phyloP scores from a whole-genome alignment of 2,113 vertebrate species.

The Caranx melampygus region DNA sequence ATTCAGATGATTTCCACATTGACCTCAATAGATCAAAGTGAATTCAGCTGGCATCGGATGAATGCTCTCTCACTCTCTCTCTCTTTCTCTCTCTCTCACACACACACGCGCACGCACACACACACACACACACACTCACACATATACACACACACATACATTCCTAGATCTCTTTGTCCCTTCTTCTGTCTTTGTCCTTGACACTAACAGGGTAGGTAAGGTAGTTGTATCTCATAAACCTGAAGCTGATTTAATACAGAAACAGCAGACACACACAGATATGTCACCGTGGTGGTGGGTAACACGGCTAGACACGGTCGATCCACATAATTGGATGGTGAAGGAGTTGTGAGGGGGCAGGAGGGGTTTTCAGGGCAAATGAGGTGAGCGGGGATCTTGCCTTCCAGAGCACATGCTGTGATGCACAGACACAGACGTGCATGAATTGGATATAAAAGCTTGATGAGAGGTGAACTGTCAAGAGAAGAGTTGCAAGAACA shows the following conservation, averaged over 20 bases:
- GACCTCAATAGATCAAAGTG: conserved; percentile 84
- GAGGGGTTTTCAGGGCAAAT: conserved; percentile 24
- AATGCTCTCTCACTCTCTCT: conserved; percentile 31
- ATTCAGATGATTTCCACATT: conserved; percentile 69
- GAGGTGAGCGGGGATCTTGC: conserved; percentile 41
- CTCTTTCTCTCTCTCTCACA: conserved; percentile 19
- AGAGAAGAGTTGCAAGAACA: background rate
- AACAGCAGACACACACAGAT: background rate
- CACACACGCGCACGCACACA: background rate
- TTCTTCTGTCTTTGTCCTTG: conserved; percentile 11
- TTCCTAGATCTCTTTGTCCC: conserved; percentile 39
- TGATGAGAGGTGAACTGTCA: background rate
- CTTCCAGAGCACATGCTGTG: conserved; percentile 44
- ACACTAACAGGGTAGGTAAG: conserved; percentile 37
- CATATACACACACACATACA: conserved; percentile 7
- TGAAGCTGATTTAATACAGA: conserved; percentile 28
- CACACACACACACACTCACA: background rate
- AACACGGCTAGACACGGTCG: conserved; percentile 36
- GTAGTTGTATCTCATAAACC: conserved; percentile 31
- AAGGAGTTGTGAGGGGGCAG: conserved; percentile 18
- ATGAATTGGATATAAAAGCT: background rate
- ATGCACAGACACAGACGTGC: background rate
- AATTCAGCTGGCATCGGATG: conserved; percentile 67
- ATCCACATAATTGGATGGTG: conserved; percentile 57
- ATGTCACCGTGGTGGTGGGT: conserved; percentile 24